Base-by-base conservation (phyloP, 2,797 vertebrate species). In the Syndactyla subalaris region DNA sequence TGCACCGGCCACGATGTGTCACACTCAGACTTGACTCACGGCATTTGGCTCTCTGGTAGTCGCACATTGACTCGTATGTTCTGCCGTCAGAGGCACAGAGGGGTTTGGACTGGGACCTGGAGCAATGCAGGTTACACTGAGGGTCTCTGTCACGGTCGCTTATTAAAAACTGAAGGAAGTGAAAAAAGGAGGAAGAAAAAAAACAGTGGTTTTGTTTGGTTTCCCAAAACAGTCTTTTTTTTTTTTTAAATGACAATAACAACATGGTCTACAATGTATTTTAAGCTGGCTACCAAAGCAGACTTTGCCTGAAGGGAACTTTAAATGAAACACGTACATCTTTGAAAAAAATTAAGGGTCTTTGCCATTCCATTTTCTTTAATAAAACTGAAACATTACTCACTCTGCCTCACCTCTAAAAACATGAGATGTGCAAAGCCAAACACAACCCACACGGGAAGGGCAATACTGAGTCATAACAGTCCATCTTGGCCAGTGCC, bases 11-110 rank as follows among this genome's bases (percentile, higher is more conserved):
- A 1, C 99, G 98, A 71, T 99, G 98, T 0, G 98, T 98, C 79
- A 99, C 97, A 0, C 98, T 97, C 87, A 99, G 98, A 4, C 97
- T 97, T 5, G 98, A 97, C 65, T 99, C 99, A 49, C 98, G 99
- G 98, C 99, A 99, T 68, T 99, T 99, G 61, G 99, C 99, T 98
- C 98, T 98, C 98, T 99, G 99, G 97, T 99, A 99, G 80, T 99
- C 99, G 12, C 99, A 99, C 98, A 97, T 98, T 3, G 98, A 99
- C 82, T 99, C 99, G 0, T 99, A 99, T 7, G 98, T 99, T 90
- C 98, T 98, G 82, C 99, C 98, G 0, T 99, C 99, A 0, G 99
- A 99, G 67, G 99, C 99, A 38, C 99, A 99, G 94, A 99, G 98
- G 4, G 99, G 98, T 82, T 99, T 99, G 92, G 98, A 97, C 85